Evolutionary conservation across 2,797 vertebrate genomes (phyloP).

Genomic region (Pyrocephalus nanus): DNA sequence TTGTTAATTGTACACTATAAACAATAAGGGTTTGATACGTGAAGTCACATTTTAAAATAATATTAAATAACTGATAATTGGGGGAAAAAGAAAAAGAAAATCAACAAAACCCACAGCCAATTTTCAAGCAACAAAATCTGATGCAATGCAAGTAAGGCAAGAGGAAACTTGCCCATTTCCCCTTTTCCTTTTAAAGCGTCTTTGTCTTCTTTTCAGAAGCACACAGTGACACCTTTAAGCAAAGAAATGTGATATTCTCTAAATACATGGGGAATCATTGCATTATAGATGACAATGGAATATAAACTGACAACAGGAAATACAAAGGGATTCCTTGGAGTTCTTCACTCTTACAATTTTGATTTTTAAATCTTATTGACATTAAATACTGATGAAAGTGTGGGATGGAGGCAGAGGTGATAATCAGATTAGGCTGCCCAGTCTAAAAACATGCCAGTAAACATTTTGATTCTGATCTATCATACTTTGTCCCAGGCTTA

Average conservation of each 20-base stretch:
- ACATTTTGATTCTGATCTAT: not conserved
- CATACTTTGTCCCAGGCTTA: not conserved
- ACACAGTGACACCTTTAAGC: not conserved
- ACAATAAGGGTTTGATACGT: not conserved
- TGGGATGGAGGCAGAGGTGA: not conserved
- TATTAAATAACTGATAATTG: not conserved
- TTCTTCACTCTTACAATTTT: not conserved
- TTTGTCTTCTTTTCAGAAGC: not conserved
- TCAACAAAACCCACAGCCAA: not conserved
- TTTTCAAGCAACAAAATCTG: not conserved
- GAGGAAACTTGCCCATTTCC: not conserved
- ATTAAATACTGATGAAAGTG: not conserved
- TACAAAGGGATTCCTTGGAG: not conserved
- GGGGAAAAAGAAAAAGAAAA: too few relatives aligned
- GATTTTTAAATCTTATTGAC: slow-evolving; percentile 1
- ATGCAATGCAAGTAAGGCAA: not conserved
- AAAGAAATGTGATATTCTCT: not conserved
- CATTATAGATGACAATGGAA: not conserved
- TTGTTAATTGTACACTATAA: not conserved
- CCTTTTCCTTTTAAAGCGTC: not conserved
- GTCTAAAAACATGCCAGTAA: not conserved
- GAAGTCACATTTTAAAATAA: not conserved
- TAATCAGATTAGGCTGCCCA: not conserved
- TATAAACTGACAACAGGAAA: not conserved
- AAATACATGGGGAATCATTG: not conserved